These are phyloP conservation scores for Ectropis grisescens DNA, from an alignment of 1,140 invertebrate genomes.

Conservation along the genomic window DNA sequence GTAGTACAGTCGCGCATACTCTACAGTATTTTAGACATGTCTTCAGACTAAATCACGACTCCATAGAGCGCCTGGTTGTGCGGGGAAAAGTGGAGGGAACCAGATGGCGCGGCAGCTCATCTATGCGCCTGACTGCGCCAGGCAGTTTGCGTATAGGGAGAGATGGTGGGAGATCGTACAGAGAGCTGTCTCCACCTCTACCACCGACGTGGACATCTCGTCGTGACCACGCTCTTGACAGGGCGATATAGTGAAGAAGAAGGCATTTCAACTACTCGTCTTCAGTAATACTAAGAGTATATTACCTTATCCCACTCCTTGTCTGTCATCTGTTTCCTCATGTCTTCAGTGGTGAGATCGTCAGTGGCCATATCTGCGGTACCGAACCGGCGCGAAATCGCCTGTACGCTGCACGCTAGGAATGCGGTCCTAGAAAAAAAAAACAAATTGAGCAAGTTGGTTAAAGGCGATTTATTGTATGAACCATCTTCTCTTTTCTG, in stretches of 20 bases:
- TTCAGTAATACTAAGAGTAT: no score
- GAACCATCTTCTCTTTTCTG: no score
- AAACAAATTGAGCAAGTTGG: no score
- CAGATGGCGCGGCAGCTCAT: constrained; percentile 2
- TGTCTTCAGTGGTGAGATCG: constrained; percentile 89
- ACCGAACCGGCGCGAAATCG: constrained; percentile 88
- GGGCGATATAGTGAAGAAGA: no score
- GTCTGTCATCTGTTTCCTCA: constrained; percentile 95
- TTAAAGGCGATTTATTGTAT: no score
- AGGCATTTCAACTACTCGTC: no score
- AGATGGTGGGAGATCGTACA: no score
- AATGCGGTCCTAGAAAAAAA: constrained; percentile 83
- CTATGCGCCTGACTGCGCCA: constrained; percentile 1
- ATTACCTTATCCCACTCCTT: constrained; percentile 90
- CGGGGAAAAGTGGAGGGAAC: constrained; percentile 4
- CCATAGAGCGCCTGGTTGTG: constrained; percentile 2
- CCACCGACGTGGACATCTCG: not conserved
- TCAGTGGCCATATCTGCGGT: constrained; percentile 82
- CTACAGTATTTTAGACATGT: constrained; percentile 1
- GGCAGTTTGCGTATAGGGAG: no score
- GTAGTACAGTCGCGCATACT: no score
- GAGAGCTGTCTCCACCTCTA: no score
- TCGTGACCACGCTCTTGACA: constrained; percentile 1
- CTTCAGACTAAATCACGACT: constrained; percentile 1
- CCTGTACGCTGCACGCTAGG: constrained; percentile 91